These are phyloP conservation scores for Ooceraea biroi DNA, from an alignment of 1,140 invertebrate genomes.

Conservation along the genomic window DNA sequence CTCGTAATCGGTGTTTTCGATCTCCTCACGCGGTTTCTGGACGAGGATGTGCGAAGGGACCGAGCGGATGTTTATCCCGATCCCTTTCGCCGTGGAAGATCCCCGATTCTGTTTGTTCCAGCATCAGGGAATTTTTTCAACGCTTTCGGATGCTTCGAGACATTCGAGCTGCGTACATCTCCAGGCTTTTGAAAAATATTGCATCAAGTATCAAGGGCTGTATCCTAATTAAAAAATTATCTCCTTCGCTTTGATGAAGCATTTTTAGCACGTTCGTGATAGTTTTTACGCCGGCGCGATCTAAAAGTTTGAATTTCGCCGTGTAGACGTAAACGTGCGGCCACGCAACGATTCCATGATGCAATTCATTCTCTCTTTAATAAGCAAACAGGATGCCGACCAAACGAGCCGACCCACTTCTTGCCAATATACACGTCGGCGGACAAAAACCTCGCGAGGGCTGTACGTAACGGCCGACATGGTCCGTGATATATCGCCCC, in stretches of 20 bases:
- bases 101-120: background rate
- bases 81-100: background rate
- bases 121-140: too few species aligned
- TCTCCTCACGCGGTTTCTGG: background rate
- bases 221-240: too few species aligned
- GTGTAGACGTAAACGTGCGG: too few species aligned
- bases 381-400: slow-evolving; percentile 4
- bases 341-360: background rate
- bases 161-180: too few species aligned
- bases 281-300: too few species aligned
- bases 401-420: slow-evolving; percentile 24
- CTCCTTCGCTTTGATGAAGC: too few species aligned
- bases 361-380: background rate
- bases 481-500: slow-evolving; percentile 66
- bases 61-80: background rate
- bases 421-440: slow-evolving; percentile 70
- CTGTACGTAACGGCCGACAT: slow-evolving; percentile 58
- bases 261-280: too few species aligned
- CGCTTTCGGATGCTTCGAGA: too few species aligned
- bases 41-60: background rate
- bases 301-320: too few species aligned
- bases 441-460: slow-evolving; percentile 68
- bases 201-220: too few species aligned
- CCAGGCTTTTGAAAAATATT: too few species aligned
- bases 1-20: background rate